These are phyloP conservation scores for Coryphaenoides rupestris DNA, from an alignment of 2,113 vertebrate species.

Conservation along the genomic window DNA sequence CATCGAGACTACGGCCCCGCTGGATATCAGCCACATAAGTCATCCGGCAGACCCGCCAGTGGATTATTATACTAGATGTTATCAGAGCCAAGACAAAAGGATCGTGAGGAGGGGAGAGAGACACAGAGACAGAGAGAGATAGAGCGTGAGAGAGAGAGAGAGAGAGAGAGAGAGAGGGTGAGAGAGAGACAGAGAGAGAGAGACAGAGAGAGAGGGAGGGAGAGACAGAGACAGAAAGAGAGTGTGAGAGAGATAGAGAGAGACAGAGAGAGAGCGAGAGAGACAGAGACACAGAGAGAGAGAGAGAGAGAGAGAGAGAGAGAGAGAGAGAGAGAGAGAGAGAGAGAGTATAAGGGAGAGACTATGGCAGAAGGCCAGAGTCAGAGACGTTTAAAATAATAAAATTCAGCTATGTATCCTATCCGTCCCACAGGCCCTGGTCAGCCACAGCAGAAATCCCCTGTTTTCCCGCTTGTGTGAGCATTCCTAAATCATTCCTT, in stretches of 20 bases:
- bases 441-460: constrained; percentile 29
- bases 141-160: background rate
- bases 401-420: constrained; percentile 4
- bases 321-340: background rate
- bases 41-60: constrained; percentile 3
- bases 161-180: constrained; percentile 1
- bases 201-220: constrained; percentile 2
- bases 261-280: background rate
- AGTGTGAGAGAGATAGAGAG: constrained; percentile 1
- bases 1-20: constrained; percentile 1
- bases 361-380: background rate
- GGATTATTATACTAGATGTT: constrained; percentile 25
- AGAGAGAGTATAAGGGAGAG: background rate
- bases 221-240: background rate
- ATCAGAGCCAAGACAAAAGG: constrained; percentile 11
- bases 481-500: constrained; percentile 41
- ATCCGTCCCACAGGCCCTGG: background rate
- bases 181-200: background rate
- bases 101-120: background rate
- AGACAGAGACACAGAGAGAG: background rate
- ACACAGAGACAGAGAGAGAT: background rate
- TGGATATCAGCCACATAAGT: constrained; percentile 11
- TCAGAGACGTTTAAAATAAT: constrained; percentile 3
- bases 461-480: constrained; percentile 18
- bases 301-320: background rate